These are phyloP conservation scores for Tipula unca DNA, from an alignment of 2,888 invertebrate species.

Conservation along the genomic window DNA sequence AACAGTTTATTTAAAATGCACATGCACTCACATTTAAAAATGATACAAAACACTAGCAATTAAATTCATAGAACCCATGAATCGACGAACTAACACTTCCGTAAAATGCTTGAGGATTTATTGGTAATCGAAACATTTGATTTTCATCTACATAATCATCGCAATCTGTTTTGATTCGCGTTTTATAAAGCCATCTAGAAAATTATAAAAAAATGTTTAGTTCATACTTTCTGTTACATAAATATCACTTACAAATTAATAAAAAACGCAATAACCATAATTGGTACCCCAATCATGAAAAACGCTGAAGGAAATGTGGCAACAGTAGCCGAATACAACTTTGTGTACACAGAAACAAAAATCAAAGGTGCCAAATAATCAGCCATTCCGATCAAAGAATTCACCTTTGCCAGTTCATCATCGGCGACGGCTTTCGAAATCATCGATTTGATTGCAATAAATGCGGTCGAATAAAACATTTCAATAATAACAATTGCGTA, in stretches of 20 bases:
- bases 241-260: not conserved
- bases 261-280: not conserved
- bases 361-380: not conserved
- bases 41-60: not conserved
- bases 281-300: not conserved
- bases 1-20: too few species aligned
- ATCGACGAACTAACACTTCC: not conserved
- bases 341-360: not conserved
- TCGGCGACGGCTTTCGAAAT: slow-evolving; percentile 42
- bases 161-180: not conserved
- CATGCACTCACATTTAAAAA: not conserved
- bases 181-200: not conserved
- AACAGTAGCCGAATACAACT: not conserved
- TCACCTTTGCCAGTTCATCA: not conserved
- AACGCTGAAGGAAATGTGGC: not conserved
- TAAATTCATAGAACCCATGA: not conserved
- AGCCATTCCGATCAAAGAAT: not conserved
- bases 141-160: not conserved
- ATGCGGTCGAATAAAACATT: slow-evolving; percentile 77
- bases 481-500: slow-evolving; percentile 76
- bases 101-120: not conserved
- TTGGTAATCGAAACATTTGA: not conserved
- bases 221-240: not conserved
- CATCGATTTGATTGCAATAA: slow-evolving; percentile 82
- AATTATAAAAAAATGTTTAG: not conserved